Percentiles rank a stretch among this genome's conserved stretches.
Evolutionary conservation across 2,888 invertebrate genomes (phyloP).

Genomic region (Dasypogon diadema): DNA sequence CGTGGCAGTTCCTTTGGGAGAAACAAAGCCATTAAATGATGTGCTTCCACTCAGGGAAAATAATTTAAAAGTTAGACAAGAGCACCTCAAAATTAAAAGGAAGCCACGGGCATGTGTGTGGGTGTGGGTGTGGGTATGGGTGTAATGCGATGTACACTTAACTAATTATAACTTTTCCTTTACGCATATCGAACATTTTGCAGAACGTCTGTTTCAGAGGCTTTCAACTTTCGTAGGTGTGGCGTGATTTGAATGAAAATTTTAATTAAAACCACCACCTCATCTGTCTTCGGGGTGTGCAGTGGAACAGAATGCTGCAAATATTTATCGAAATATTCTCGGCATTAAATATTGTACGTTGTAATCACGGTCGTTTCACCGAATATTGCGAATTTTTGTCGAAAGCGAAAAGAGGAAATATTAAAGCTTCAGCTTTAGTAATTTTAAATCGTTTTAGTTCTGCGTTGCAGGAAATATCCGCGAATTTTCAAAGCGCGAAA

Average conservation of each 20-base stretch:
- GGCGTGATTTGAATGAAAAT: slow-evolving; percentile 23
- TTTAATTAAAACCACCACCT: slow-evolving; percentile 19
- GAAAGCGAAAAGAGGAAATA: not conserved
- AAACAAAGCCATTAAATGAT: not conserved
- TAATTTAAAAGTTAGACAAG: not conserved
- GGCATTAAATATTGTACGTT: not conserved
- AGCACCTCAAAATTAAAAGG: not conserved
- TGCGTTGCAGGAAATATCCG: not conserved
- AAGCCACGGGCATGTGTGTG: not conserved
- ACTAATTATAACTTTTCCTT: slow-evolving; percentile 11
- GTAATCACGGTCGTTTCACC: not conserved
- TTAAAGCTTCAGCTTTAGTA: slow-evolving; percentile 6
- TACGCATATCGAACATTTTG: not conserved
- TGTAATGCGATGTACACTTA: not conserved
- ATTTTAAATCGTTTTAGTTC: slow-evolving; percentile 9
- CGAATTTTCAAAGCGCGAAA: not conserved
- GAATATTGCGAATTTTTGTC: not conserved
- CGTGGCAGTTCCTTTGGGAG: not conserved
- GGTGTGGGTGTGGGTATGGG: not conserved
- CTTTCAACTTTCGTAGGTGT: not conserved
- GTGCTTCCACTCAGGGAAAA: not conserved
- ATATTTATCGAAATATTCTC: not conserved
- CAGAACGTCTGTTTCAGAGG: not conserved
- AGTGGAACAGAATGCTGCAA: not conserved
- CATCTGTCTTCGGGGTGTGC: not conserved